Evolutionary conservation across 2,888 invertebrate genomes (phyloP).

Genomic region (Caenorhabditis sp.): DNA sequence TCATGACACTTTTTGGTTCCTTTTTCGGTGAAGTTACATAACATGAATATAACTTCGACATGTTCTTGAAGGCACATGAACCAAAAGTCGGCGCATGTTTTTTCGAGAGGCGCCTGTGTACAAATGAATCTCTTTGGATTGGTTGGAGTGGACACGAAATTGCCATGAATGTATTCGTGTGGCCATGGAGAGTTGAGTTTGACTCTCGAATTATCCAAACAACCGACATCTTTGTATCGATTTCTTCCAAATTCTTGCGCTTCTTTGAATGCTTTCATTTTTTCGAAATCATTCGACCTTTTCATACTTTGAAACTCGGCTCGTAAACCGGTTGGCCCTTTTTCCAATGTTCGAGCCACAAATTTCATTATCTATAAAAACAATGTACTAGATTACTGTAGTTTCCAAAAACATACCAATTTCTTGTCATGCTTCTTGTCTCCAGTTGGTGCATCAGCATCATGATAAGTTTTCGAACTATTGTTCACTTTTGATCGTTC

Average conservation of each 20-base stretch:
- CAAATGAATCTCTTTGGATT: constrained; percentile 50
- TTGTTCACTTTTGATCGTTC: constrained; percentile 4
- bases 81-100: constrained; percentile 51
- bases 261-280: constrained; percentile 44
- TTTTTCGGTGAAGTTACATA: constrained; percentile 48
- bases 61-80: constrained; percentile 46
- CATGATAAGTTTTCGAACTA: background rate
- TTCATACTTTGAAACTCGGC: constrained; percentile 44
- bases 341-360: constrained; percentile 32
- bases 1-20: constrained; percentile 43
- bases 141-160: constrained; percentile 45
- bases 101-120: constrained; percentile 49
- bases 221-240: constrained; percentile 51
- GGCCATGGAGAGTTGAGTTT: constrained; percentile 31
- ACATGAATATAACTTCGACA: constrained; percentile 47
- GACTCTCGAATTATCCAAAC: constrained; percentile 46
- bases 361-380: constrained; percentile 28
- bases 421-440: constrained; percentile 5
- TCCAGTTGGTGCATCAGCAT: constrained; percentile 5
- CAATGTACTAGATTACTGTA: background rate
- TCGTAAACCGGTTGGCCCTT: constrained; percentile 35
- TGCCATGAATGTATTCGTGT: constrained; percentile 52
- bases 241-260: constrained; percentile 35
- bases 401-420: background rate
- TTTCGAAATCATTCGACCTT: constrained; percentile 32